Evolutionary conservation across 2,888 invertebrate species (phyloP).

Genomic region (Gisinianus flammeolus): DNA sequence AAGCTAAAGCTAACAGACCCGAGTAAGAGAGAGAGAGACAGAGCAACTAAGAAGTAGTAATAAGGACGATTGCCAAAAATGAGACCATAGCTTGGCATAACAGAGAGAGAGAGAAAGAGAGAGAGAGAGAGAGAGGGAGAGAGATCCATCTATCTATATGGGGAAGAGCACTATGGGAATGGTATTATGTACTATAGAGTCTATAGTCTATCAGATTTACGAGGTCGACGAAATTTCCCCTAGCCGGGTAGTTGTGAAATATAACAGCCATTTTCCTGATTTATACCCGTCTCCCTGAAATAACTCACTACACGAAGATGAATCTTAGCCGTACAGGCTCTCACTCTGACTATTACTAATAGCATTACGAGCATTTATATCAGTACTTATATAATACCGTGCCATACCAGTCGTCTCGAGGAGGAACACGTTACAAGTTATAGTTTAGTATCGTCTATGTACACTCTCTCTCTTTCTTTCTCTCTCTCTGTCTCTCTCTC

Average conservation of each 20-base stretch:
- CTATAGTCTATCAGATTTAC: conserved; percentile 43
- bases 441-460: background rate
- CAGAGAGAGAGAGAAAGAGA: background rate
- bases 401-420: background rate
- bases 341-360: background rate
- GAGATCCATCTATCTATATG: background rate
- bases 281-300: conserved; percentile 37
- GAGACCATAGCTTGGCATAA: conserved; percentile 24
- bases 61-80: conserved; percentile 43
- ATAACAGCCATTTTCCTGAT: conserved; percentile 43
- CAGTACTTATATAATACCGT: background rate
- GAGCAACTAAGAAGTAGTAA: conserved; percentile 23
- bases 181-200: conserved; percentile 13
- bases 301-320: conserved; percentile 43
- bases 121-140: background rate
- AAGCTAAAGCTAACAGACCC: background rate
- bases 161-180: background rate
- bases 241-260: conserved; percentile 35
- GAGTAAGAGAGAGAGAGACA: background rate
- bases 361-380: background rate
- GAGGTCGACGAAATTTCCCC: conserved; percentile 42
- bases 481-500: too few species aligned
- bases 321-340: conserved; percentile 11
- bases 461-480: too few species aligned
- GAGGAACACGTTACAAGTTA: background rate